phyloP scores from a whole-genome alignment of 2,113 vertebrate genomes.

The Peucedramus taeniatus region DNA sequence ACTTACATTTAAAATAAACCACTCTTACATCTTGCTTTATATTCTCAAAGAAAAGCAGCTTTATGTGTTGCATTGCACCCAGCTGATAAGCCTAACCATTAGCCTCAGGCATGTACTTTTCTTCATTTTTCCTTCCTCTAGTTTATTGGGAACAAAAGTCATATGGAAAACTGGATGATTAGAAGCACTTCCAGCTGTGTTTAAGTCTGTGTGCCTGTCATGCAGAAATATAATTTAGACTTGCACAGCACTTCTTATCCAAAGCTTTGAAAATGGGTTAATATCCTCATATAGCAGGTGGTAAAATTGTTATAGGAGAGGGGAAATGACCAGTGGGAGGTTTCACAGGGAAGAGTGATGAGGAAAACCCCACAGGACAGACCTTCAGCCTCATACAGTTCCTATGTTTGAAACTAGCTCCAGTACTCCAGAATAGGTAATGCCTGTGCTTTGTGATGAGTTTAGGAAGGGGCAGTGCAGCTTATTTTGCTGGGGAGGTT shows the following conservation, averaged over 20 bases:
- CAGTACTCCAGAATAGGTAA: neutral
- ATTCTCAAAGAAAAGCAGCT: conserved; percentile 4
- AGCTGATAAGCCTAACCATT: conserved; percentile 11
- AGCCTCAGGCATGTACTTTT: conserved; percentile 14
- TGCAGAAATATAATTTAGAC: neutral
- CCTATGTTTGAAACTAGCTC: neutral
- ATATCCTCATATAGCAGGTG: neutral
- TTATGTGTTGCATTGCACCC: neutral
- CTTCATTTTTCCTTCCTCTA: neutral
- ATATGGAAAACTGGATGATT: neutral
- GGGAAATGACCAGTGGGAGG: neutral
- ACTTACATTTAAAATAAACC: neutral
- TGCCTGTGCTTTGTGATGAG: neutral
- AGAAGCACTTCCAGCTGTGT: conserved; percentile 43
- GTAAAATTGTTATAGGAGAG: neutral
- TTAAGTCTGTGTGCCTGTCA: neutral
- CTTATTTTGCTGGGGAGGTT: neutral
- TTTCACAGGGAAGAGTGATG: neutral
- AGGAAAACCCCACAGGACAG: neutral
- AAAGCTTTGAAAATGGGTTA: neutral
- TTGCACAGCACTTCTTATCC: neutral
- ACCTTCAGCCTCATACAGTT: neutral
- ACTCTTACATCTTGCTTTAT: neutral
- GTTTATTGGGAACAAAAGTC: conserved; percentile 1
- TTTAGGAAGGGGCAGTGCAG: neutral